A percentile compares a stretch with the other conserved stretches of the same genome.
phyloP scores from a whole-genome alignment of 1,140 invertebrate species.

The Acromyrmex charruanus region DNA sequence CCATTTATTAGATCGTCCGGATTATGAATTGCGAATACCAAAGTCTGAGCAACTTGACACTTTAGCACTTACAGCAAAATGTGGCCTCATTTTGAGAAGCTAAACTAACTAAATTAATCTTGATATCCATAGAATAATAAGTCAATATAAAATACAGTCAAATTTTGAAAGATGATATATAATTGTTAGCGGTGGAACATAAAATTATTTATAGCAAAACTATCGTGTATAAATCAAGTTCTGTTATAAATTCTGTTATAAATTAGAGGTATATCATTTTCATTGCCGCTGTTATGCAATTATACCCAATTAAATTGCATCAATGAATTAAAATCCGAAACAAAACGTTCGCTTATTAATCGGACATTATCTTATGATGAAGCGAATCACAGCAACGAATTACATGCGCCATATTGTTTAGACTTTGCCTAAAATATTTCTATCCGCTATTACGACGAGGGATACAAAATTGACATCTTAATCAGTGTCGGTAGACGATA shows the following conservation, averaged over 20 bases:
- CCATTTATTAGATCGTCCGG: slow-evolving; percentile 52
- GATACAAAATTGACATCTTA: slow-evolving; percentile 54
- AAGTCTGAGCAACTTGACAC: slow-evolving; percentile 29
- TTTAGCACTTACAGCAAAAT: slow-evolving; percentile 36
- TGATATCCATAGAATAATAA: background rate
- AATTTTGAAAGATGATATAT: too few relatives aligned
- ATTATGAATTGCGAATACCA: slow-evolving; percentile 44
- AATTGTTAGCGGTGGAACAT: too few relatives aligned
- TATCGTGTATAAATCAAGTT: background rate
- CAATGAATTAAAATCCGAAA: background rate
- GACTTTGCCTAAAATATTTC: background rate
- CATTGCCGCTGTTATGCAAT: background rate
- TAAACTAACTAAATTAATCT: background rate
- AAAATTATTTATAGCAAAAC: background rate
- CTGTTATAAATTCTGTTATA: background rate
- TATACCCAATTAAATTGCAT: background rate
- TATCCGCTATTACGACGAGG: slow-evolving; percentile 15
- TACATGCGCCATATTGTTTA: background rate
- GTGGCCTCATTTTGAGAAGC: background rate
- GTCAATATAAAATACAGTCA: background rate
- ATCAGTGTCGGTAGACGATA: slow-evolving; percentile 49
- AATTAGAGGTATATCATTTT: slow-evolving; percentile 6
- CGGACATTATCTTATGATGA: background rate
- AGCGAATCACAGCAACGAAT: background rate
- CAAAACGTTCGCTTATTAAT: background rate